Evolutionary conservation across 2,888 invertebrate genomes (phyloP).

Genomic region (Oscheius sp.): DNA sequence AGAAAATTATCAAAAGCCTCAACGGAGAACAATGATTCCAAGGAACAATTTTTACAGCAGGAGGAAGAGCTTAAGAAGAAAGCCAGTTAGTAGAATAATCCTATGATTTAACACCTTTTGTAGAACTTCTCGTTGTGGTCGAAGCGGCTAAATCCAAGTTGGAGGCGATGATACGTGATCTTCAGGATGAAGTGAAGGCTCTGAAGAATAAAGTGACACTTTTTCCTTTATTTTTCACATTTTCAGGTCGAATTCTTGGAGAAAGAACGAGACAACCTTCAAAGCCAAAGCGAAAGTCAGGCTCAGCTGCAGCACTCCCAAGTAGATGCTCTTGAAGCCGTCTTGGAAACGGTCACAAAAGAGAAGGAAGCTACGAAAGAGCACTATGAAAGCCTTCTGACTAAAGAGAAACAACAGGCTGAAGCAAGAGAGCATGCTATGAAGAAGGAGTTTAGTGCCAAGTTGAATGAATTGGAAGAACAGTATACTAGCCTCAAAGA

Average conservation of each 20-base stretch:
- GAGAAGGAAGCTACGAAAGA: slow-evolving; percentile 69
- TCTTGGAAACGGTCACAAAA: slow-evolving; percentile 68
- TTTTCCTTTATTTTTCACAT: background rate
- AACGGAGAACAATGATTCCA: slow-evolving; percentile 49
- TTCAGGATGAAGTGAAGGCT: slow-evolving; percentile 67
- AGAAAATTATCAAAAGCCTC: slow-evolving; percentile 45
- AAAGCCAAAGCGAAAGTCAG: slow-evolving; percentile 69
- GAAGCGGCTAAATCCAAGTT: slow-evolving; percentile 64
- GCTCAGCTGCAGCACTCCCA: slow-evolving; percentile 68
- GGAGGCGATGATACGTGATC: slow-evolving; percentile 62
- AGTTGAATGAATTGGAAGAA: slow-evolving; percentile 69
- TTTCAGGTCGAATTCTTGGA: slow-evolving; percentile 66
- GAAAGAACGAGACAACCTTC: slow-evolving; percentile 68
- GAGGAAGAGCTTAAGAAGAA: slow-evolving; percentile 61
- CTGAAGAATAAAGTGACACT: slow-evolving; percentile 65
- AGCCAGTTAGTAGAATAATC: slow-evolving; percentile 41
- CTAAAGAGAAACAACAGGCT: slow-evolving; percentile 59
- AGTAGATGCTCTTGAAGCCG: slow-evolving; percentile 69
- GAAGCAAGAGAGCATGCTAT: slow-evolving; percentile 67
- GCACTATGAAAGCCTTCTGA: slow-evolving; percentile 65
- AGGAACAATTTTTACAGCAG: slow-evolving; percentile 54
- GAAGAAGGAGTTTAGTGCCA: slow-evolving; percentile 66
- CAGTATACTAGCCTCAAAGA: slow-evolving; percentile 67
- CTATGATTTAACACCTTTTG: slow-evolving; percentile 6
- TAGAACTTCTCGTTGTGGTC: slow-evolving; percentile 58